Evolutionary conservation across 2,888 invertebrate species (phyloP), one percentile per base, ranked within the genome.

Genomic region (Sabatieria punctata): DNA sequence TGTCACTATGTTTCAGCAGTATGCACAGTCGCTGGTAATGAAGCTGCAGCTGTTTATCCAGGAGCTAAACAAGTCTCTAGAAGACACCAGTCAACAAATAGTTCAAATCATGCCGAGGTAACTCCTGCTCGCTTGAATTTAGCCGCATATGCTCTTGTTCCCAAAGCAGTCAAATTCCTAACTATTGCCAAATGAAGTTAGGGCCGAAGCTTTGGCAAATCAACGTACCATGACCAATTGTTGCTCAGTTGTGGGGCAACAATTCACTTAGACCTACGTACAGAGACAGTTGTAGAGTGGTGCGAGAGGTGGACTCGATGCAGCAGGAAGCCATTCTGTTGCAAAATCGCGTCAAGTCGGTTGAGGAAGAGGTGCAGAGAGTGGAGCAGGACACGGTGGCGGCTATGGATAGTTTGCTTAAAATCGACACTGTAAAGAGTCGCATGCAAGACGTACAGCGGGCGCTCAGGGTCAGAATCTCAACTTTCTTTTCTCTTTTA

Each of bases 41-140:
- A 83, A 88, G 67, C 68, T 91, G 15, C 89, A 91, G 64, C 69
- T 89, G 11, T 85, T 85, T 59, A 84, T 88, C 58, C 86, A 88
- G 67, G 86, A 91, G 71, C 77, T 91, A 0, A 85, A 85, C 57
- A 80, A 80, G 61, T 80, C 84, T 0, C 71, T 91, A 3, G 89
- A 91, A 65, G 85, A 88, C 54, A 82, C 82, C 0, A 84, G 85
- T 52, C 81, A 83, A 53, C 81, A 85, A 63, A 78, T 48, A 65
- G 55, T 69, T 23, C 65, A 64, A 48, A 66, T 61, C 50, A 52
- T 82, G 43, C 82, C 82, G 0, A 56, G 55, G 58, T 58, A 38
- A n/a, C n/a, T n/a, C n/a, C n/a, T n/a, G n/a, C n/a, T n/a, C n/a
- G n/a, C n/a, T n/a, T n/a, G n/a, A n/a, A n/a, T n/a, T n/a, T n/a